Base-by-base conservation (phyloP, 2,797 vertebrate species). In the Prunella strophiata region DNA sequence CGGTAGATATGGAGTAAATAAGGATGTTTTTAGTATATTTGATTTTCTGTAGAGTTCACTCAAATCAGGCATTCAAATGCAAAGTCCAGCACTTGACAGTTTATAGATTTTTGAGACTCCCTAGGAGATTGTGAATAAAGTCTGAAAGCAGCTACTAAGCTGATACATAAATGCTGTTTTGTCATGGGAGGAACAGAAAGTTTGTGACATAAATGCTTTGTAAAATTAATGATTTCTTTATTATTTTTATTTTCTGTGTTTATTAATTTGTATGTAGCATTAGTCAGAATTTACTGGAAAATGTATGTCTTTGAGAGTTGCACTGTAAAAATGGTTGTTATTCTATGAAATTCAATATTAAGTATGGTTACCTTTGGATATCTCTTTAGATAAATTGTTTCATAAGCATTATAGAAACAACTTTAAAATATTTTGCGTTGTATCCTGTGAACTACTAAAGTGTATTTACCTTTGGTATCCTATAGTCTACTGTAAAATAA, bases 51-150 rank as follows among this genome's bases (percentile, higher is more conserved):
- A 38, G 84, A 59, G 34, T 88, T 89, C 2, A 1, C 23, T 90
- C 55, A 78, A 78, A 93, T 82, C 38, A 83, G 43, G 30, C 45
- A 79, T 85, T 88, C 66, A 82, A 74, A 83, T 90, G 42, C 1
- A 3, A 88, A 92, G 57, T 86, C 77, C 67, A 88, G 32, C 29
- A 71, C 16, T 76, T 78, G 76, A 75, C 70, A 82, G 38, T 84
- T 86, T 73, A 73, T 57, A 63, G 70, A 88, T 90, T 93, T 90
- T 72, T 93, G 38, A 92, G 32, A 43, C 40, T 81, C 25, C 34
- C 40, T 88, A 22, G n/a, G 81, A 92, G 63, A 36, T 20, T 72
- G n/a, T 70, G 50, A 59, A 23, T 86, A 50, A 94, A 82, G 21
- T 82, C 36, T 85, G 75, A 93, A 91, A 73, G 42, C 38, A 79